phyloP scores from a whole-genome alignment of 1,140 invertebrate species.

The Aphelinus atriplicis region DNA sequence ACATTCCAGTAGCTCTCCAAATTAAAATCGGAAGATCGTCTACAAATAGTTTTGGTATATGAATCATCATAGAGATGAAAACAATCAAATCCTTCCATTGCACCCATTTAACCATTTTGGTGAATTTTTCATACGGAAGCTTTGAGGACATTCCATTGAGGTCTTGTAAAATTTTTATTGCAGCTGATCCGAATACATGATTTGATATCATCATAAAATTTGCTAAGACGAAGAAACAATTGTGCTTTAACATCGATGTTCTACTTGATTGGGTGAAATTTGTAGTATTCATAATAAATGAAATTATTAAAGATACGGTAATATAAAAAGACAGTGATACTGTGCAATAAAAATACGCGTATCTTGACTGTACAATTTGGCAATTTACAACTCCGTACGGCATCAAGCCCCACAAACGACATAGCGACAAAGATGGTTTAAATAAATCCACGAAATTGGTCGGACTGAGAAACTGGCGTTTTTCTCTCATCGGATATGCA shows the following conservation, averaged over 20 bases:
- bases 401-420: constrained; percentile 42
- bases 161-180: constrained; percentile 46
- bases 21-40: background rate
- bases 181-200: constrained; percentile 31
- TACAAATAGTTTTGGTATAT: constrained; percentile 40
- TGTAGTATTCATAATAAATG: constrained; percentile 49
- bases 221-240: constrained; percentile 47
- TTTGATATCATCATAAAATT: constrained; percentile 35
- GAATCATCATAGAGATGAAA: constrained; percentile 43
- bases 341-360: constrained; percentile 30
- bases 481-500: background rate
- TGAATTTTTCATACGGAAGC: constrained; percentile 44
- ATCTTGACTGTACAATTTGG: constrained; percentile 29
- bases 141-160: constrained; percentile 40
- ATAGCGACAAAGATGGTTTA: constrained; percentile 42
- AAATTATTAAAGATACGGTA: background rate
- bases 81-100: constrained; percentile 54
- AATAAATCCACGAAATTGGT: constrained; percentile 39
- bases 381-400: constrained; percentile 39
- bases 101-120: constrained; percentile 44
- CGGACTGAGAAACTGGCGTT: constrained; percentile 1
- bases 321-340: constrained; percentile 28
- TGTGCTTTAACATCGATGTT: constrained; percentile 45
- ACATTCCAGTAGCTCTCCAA: constrained; percentile 31
- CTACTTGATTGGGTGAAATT: constrained; percentile 12